Base-by-base conservation (phyloP, 2,888 invertebrate species). In the Cheilosia impressa region DNA sequence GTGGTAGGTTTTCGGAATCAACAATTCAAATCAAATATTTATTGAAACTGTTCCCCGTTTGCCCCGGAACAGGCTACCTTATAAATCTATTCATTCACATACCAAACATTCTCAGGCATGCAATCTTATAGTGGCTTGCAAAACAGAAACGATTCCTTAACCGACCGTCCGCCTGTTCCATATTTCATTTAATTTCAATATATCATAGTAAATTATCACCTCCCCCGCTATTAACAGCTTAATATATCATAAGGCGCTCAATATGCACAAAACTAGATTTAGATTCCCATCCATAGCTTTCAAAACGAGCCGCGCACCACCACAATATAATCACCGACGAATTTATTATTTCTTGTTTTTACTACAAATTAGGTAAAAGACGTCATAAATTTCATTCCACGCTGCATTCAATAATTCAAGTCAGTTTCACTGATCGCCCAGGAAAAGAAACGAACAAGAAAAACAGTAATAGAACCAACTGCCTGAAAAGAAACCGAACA, bases 291-390 rank as follows among this genome's bases (percentile, higher is more conserved):
- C 15, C 13, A 27, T 27, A 24, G 15, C 43, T 24, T 60, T 45
- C 9, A 69, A 15, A 24, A 19, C 9, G 41, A 34, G 47, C 58
- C 47, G 57, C 55, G 10, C 10, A 52, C 52, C 10, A 22, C 41
- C 19, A 69, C 38, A 58, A 22, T 47, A 55, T 63, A 62, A 55
- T 55, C 62, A 45, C 24, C 22, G n/a, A 34, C 19, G n/a, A 63
- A 55, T 31, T 31, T 55, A 60, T 43, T 27, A 60, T 72, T 62
- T 82, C 71, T 77, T 65, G 27, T 62, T 76, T 65, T 82, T 66
- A 78, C 78, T 68, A 73, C 73, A 73, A 83, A 83, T 78, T 79
- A 57, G 78, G 60, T 73, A 75, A 65, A 55, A 52, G 73, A 63
- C 27, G 68, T 50, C 66, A 83, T 83, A 83, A 83, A 83, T 83